phyloP scores from a whole-genome alignment of 2,797 vertebrate genomes.

The Gouania willdenowi region DNA sequence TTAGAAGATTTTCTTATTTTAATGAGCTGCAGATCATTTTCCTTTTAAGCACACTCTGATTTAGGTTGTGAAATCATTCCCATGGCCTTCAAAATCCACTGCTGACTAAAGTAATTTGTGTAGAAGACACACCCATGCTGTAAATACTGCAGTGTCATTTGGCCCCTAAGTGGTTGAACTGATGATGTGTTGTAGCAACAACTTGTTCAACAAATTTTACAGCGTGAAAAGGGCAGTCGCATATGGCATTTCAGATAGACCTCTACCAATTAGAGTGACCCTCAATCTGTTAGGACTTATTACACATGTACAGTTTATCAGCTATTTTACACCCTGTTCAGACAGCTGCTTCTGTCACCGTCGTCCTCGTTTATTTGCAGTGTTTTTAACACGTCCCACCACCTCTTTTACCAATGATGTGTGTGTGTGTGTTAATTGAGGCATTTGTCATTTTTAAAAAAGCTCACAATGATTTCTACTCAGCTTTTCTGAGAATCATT shows the following conservation, averaged over 20 bases:
- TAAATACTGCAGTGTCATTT: background rate
- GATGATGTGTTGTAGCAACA: background rate
- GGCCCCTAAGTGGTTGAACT: background rate
- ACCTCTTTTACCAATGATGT: no score
- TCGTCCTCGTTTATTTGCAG: no score
- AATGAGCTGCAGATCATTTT: background rate
- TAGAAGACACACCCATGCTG: background rate
- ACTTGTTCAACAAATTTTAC: constrained; percentile 6
- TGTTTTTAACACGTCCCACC: no score
- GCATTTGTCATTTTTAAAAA: no score
- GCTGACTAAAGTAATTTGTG: background rate
- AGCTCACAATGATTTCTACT: no score
- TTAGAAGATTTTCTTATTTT: background rate
- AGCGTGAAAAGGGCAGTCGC: constrained; percentile 34
- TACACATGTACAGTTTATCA: no score
- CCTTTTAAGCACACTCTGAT: background rate
- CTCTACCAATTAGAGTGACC: background rate
- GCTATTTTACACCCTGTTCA: no score
- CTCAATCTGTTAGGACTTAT: no score
- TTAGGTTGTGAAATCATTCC: background rate
- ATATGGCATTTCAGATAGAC: no score
- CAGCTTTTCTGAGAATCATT: no score
- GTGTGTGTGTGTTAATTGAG: no score
- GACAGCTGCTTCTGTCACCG: no score
- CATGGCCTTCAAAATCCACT: background rate